Evolutionary conservation across 2,888 invertebrate species (phyloP), one percentile per base, ranked within the genome.

Genomic region (Oscheius sp.): DNA sequence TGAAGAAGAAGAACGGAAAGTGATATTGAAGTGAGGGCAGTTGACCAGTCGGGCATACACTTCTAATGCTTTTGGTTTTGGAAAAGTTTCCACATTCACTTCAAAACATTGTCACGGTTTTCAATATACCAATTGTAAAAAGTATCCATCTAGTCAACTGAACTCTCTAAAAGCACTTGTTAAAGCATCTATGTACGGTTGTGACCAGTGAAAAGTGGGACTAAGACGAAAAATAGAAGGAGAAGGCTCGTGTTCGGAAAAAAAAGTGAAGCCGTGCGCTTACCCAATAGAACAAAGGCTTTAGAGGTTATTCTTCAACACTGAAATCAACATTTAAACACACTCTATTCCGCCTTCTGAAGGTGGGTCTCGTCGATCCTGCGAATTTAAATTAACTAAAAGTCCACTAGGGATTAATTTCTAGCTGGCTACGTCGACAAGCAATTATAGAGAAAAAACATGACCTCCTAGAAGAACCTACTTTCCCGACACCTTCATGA

Each of bases 401-500:
- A 42, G 42, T 42, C 42, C 42, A 42, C 42, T 42, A 35, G 11
- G 5, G 10, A 60, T 9, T 37, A n/a, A n/a, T 33, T 13, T 60
- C 42, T 42, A 60, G 60, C 60, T 7, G 37, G 37, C 60, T 60
- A 60, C 35, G 32, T 7, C 10, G 37, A 35, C 60, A 35, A 37
- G n/a, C 60, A 60, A 13, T 10, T 33, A 60, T 33, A 33, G 33
- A 11, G 9, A 13, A 65, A 21, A 21, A 21, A 21, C 21, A 21
- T 21, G 21, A 21, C 21, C 21, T 21, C 21, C 21, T 21, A 29
- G 57, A 11, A n/a, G 7, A 68, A 84, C 84, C 80, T 60, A 83
- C 85, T 84, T 84, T 80, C 84, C 84, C 66, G 86, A 84, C 11
- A 86, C 86, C 77, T 85, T 86, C 86, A 88, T 86, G 71, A 87